Base-by-base conservation (phyloP, 2,113 vertebrate species). In the Ochotona princeps region DNA sequence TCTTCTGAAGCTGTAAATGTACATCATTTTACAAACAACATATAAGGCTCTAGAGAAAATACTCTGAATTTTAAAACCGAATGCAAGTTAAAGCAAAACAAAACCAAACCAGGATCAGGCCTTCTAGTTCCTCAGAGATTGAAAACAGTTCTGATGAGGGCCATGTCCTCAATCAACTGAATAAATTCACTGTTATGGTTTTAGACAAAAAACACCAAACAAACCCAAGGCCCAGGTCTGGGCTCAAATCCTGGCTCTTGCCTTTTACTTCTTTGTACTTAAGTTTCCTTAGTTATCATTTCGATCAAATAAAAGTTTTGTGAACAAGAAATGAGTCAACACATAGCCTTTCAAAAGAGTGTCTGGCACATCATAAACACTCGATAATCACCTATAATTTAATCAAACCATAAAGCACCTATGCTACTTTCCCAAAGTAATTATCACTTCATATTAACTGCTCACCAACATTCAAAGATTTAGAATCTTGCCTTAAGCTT, bases 361-460 rank as follows among this genome's bases (percentile, higher is more conserved):
- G 93, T 92, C 95, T 96, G 95, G 95, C 91, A 96, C 87, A 94
- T 94, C 60, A 92, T 84, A 72, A 90, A 88, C 79, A 85, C 44
- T 89, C 51, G 94, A 67, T 86, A 92, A 89, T 69, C 38, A 89
- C 28, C 61, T 92, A 65, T 73, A 91, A 92, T 83, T 79, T 65
- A 93, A 44, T 44, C 6, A 44, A 93, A 87, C n/a, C 54, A 93
- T 57, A 91, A 72, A 91, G 92, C 7, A 94, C 26, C 44, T 75
- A 90, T 60, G 84, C 69, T 61, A 86, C 57, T 75, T 82, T 14
- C 61, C 57, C 32, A 12, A 79, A 89, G 61, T 87, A n/a, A 26
- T 80, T 83, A 90, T 66, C 81, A 78, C 83, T 90, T 90, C 92
- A 61, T 79, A 87, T 28, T 90, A 90, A 92, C 32, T 83, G 83